Percentiles rank a stretch among this genome's conserved stretches.
Conservation (phyloP, 1,140 invertebrate species). For the Megathymus violae region DNA sequence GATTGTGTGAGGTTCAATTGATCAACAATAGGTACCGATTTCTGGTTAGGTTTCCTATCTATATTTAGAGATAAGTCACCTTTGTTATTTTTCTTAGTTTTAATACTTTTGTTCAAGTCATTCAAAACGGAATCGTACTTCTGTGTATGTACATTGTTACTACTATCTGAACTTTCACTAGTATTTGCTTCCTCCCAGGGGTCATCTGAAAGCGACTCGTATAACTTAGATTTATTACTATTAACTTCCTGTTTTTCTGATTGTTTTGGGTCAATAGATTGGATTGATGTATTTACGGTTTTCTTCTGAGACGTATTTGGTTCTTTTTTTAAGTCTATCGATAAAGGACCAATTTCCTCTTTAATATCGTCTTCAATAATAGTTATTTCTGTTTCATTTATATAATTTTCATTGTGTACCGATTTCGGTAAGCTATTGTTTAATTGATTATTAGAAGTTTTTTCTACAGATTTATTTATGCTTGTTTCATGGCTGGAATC, state of each 20-base stretch:
- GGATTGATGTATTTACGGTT: constrained; percentile 43
- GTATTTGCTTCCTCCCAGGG: constrained; percentile 50
- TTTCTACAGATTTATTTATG: constrained; percentile 22
- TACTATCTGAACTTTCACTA: constrained; percentile 49
- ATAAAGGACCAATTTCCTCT: constrained; percentile 53
- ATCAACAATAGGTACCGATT: constrained; percentile 54
- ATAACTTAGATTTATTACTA: constrained; percentile 37
- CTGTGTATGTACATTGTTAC: constrained; percentile 63
- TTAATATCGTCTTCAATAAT: constrained; percentile 46
- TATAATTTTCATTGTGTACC: constrained; percentile 42
- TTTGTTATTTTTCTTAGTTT: constrained; percentile 48
- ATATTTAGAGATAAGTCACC: constrained; percentile 59
- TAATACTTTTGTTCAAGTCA: constrained; percentile 47
- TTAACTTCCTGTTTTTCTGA: constrained; percentile 34
- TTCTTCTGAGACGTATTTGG: constrained; percentile 57
- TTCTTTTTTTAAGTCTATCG: constrained; percentile 55
- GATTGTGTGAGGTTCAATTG: constrained; percentile 71
- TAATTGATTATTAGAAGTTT: constrained; percentile 33
- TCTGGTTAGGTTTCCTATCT: constrained; percentile 54
- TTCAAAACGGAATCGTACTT: constrained; percentile 69
- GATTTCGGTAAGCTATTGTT: constrained; percentile 45
- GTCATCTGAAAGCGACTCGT: constrained; percentile 37
- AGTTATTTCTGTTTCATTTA: constrained; percentile 67
- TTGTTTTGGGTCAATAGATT: constrained; percentile 45
- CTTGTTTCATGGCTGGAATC: constrained; percentile 57